Evolutionary conservation across 2,888 invertebrate species (phyloP).

Genomic region (Temnothorax ravouxi): DNA sequence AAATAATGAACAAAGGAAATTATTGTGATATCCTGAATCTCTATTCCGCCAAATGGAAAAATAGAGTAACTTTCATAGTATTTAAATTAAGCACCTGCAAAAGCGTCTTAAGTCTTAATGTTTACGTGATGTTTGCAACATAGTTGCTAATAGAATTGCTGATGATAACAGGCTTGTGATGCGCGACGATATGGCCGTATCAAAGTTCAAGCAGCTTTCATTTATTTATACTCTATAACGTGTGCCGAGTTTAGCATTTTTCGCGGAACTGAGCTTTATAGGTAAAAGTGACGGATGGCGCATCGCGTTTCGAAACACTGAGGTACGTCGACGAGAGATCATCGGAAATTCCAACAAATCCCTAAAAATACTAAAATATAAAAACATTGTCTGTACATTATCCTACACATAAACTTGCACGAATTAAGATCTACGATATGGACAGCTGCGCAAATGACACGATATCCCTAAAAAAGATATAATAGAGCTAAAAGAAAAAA

Average conservation of each 20-base stretch:
- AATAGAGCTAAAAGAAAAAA: background rate
- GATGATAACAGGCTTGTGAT: background rate
- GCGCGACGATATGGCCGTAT: background rate
- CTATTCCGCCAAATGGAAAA: slow-evolving; percentile 2
- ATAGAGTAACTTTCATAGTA: background rate
- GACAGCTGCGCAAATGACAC: background rate
- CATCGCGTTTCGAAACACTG: slow-evolving; percentile 2
- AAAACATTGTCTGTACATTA: slow-evolving; percentile 20
- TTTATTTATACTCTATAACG: background rate
- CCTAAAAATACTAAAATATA: slow-evolving; percentile 33
- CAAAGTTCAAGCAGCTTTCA: slow-evolving; percentile 20
- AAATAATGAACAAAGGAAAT: background rate
- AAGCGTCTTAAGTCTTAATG: background rate
- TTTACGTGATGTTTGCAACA: background rate
- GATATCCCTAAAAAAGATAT: slow-evolving; percentile 1
- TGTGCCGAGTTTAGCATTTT: slow-evolving; percentile 16
- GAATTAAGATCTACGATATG: slow-evolving; percentile 9
- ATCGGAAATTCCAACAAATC: slow-evolving; percentile 12
- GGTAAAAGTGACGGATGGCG: background rate
- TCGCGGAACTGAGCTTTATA: background rate
- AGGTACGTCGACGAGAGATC: background rate
- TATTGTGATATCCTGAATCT: background rate
- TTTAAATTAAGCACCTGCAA: slow-evolving; percentile 5
- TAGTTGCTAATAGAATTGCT: background rate
- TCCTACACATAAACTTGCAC: background rate